Base-by-base conservation (phyloP, 1,140 invertebrate genomes). In the Drosophila arawakana region DNA sequence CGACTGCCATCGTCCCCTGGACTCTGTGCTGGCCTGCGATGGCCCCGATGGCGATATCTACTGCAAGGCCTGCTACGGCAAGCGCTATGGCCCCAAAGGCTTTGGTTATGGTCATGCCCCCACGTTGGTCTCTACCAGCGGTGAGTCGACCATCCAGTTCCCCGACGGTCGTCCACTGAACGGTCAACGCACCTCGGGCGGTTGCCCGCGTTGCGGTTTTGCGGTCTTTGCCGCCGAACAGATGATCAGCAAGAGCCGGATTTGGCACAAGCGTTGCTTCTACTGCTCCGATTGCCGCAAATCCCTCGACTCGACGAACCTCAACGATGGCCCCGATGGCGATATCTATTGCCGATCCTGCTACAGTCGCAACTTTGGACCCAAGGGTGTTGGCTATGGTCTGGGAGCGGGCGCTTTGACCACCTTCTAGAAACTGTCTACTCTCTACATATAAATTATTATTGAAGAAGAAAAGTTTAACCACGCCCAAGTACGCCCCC, bases 241-340 rank as follows among this genome's bases (percentile, higher is more conserved):
- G 93, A 98, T 98, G 97, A 96, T 97, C 93, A 97, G 97, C 93
- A 98, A 97, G 94, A 96, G 96, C 92, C 95, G 96, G 91, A 95
- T 98, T 91, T 99, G 97, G 97, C 98, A 99, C 94, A 98, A 97
- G 93, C 94, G 97, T 74, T 99, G 98, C 94, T 99, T 99, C 95
- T 96, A 95, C 93, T 99, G 98, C 93, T 95, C 95, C 89, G 96
- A 97, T 72, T 99, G 98, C 93, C 95, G 96, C 83, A 97, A 97
- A 93, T 97, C 98, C 80, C 94, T 99, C 89, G 98, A 99, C 93
- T 95, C 94, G 65, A 98, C 97, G 74, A 98, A 97, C 85, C 94
- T 98, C 59, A 97, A 97, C 91, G 98, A 99, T 81, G 97, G 95
- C 67, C 98, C 98, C 61, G 97, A 98, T 92, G 97, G 96, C 63